Evolutionary conservation across 2,888 invertebrate species (phyloP), one percentile per base, ranked within the genome.

Genomic region (Xestia ashworthii): DNA sequence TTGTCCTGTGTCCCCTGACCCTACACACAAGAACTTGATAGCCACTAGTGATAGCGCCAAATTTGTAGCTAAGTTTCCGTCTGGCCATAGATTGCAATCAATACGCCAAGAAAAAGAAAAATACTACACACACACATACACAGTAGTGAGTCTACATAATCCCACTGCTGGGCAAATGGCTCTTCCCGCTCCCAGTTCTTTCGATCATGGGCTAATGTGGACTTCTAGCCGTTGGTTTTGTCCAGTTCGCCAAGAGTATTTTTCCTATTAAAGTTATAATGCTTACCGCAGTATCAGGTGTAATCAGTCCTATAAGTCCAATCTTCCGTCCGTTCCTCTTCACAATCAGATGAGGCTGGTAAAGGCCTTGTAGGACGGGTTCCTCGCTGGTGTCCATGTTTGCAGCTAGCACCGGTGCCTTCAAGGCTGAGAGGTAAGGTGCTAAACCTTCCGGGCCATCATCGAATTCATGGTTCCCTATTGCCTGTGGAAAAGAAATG

Each of bases 381-480:
- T 98, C 98, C 12, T 97, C 90, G 1, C 95, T 95, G 3, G 97
- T 97, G 89, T 98, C 98, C 91, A 99, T 98, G 89, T 99, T 99
- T 5, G 98, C 97, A 1, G 98, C 98, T 5, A 99, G 92, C 16
- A 98, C 97, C 0, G 98, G 98, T 0, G 98, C 97, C 3, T 97
- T 97, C 4, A 98, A 90, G 2, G 96, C 95, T 74, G 97, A 91
- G 1, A 99, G 92, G 92, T 98, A 98, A 0, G 98, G 98, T 0
- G 97, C 97, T 1, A 98, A 91, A 0, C 98, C 98, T 25, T 94
- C 97, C 0, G 98, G 96, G 0, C 97, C 98, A 82, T 98, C 97
- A 90, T 99, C 99, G 87, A 99, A 99, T 90, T 99, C 99, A 89
- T 99, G 99, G 92, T 99, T 99, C 0, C 99, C 99, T 14, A 99